Conservation (phyloP, 2,797 vertebrate species). For the Poliocrania exsul region DNA sequence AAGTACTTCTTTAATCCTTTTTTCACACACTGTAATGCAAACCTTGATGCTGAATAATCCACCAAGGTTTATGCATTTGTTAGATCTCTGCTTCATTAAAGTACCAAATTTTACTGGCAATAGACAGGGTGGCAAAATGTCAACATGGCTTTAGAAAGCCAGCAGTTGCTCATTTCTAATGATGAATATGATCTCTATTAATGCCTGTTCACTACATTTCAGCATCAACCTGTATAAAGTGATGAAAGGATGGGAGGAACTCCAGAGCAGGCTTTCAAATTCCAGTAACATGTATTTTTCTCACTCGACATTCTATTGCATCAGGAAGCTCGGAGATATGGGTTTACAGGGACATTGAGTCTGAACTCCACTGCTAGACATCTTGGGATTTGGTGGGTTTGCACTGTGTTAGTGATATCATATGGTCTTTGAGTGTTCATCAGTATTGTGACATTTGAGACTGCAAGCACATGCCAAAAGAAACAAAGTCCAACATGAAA, state of each 20-base stretch:
- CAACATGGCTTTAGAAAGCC: slow-evolving; percentile 65
- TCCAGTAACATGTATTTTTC: not conserved
- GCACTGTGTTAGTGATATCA: not conserved
- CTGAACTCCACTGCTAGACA: not conserved
- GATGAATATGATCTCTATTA: slow-evolving; percentile 61
- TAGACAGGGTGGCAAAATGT: slow-evolving; percentile 64
- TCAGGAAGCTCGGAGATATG: not conserved
- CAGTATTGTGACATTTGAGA: slow-evolving; percentile 38
- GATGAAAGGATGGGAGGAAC: not conserved
- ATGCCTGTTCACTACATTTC: slow-evolving; percentile 11
- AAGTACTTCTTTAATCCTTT: slow-evolving; percentile 66
- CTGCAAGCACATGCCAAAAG: slow-evolving; percentile 45
- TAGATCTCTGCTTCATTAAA: slow-evolving; percentile 70
- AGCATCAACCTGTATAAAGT: not conserved
- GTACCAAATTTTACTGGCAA: slow-evolving; percentile 72
- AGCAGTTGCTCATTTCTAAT: slow-evolving; percentile 57
- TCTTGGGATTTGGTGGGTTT: not conserved
- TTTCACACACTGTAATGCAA: slow-evolving; percentile 54
- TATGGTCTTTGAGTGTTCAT: slow-evolving; percentile 50
- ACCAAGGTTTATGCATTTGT: slow-evolving; percentile 28
- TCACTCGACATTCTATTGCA: not conserved
- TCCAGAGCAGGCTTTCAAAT: not conserved
- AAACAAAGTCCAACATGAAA: slow-evolving; percentile 40
- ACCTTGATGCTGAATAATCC: slow-evolving; percentile 67
- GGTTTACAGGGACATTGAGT: not conserved